Evolutionary conservation across 1,140 invertebrate species (phyloP), one percentile per base, ranked within the genome.

Genomic region (Semibalanus balanoides): DNA sequence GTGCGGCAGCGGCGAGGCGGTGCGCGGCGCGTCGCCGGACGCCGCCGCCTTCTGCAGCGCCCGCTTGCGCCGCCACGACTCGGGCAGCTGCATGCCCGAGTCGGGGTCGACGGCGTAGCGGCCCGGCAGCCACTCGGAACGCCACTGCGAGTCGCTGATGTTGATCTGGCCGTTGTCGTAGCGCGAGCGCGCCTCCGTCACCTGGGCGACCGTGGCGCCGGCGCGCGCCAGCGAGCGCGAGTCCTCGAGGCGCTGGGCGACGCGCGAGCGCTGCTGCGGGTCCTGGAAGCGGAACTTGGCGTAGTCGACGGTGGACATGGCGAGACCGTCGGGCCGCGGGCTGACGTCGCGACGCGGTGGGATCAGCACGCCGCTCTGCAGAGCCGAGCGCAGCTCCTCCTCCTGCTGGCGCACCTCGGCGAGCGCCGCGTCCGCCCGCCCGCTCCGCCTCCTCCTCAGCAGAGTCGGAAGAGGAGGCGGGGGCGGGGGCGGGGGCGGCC

Each of bases 271-370:
- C 76, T 86, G 83, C 75, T 88, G 86, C 27, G 85, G 85, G 64
- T 88, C 87, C 79, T 88, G 87, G 79, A 89, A 89, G 22, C 89
- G 84, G 11, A 86, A 87, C 81, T 90, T 90, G 30, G 88, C 88
- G 79, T 89, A 89, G 80, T 90, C 88, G 14, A 89, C 87, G 0
- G 87, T 81, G 0, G 88, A 89, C 80, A 85, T 79, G 78, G 74
- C 71, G 75, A 7, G 78, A 76, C 31, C 85, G 75, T 90, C 89
- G 22, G 87, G 31, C 78, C 78, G 78, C 80, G 80, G 75, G 76
- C 80, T 77, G 78, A 72, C 73, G 76, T 22, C n/a, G 75, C 74
- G 51, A 71, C 51, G 77, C 43, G 31, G 70, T 31, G 73, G 28
- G 30, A 64, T 43, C 74, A 5, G 31, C 28, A 17, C 72, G 75